Conservation (phyloP, 2,888 invertebrate genomes). For the Galeopsomyia nigrocyanea region DNA sequence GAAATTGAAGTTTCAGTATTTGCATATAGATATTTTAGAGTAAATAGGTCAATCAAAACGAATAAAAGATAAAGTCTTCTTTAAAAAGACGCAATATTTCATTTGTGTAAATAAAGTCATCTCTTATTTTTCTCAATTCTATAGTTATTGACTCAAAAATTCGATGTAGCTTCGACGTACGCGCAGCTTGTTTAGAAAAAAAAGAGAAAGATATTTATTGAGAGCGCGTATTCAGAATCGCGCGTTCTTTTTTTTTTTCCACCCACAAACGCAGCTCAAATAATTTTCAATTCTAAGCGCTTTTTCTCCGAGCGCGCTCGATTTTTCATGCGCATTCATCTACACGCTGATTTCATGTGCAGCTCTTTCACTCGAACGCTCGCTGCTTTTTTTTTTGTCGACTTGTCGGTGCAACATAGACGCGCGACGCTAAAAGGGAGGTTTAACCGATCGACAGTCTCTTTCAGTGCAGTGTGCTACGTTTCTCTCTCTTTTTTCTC, state of each 20-base stretch:
- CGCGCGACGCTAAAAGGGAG: constrained; percentile 15
- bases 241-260: not conserved
- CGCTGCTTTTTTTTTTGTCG: constrained; percentile 1
- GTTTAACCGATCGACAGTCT: constrained; percentile 21
- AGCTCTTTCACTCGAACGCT: not conserved
- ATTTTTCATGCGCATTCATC: not conserved
- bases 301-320: not conserved
- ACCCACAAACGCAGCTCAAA: too few relatives aligned
- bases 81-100: too few relatives aligned
- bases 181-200: not conserved
- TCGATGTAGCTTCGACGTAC: not conserved
- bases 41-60: too few relatives aligned
- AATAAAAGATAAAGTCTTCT: too few relatives aligned
- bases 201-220: not conserved
- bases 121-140: not conserved
- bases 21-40: not conserved
- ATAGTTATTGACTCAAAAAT: not conserved
- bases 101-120: not conserved
- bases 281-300: too few relatives aligned
- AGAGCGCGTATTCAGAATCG: not conserved
- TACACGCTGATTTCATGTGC: not conserved
- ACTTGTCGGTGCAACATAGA: constrained; percentile 9
- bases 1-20: not conserved
- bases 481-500: constrained; percentile 15
- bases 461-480: constrained; percentile 6